Conservation (phyloP, 2,888 invertebrate species). For the Seira musarum region DNA sequence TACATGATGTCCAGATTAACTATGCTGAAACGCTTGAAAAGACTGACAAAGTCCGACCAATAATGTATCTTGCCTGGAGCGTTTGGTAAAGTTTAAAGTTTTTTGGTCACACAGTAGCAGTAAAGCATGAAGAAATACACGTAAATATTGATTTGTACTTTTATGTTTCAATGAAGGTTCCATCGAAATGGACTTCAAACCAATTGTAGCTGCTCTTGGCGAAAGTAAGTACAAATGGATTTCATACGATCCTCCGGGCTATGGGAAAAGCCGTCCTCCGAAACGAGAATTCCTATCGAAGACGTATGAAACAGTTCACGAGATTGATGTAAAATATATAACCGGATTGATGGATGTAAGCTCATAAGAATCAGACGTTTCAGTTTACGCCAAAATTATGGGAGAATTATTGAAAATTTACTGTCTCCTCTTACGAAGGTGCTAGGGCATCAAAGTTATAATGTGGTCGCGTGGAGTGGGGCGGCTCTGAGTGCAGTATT, state of each 20-base stretch:
- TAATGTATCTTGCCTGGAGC: constrained; percentile 47
- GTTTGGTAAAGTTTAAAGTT: constrained; percentile 24
- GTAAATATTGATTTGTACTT: background rate
- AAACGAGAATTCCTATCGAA: constrained; percentile 70
- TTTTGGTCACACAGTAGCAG: background rate
- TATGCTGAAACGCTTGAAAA: constrained; percentile 29
- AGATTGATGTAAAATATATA: constrained; percentile 72
- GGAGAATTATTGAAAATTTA: too few relatives aligned
- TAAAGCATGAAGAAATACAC: background rate
- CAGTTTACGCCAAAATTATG: too few relatives aligned
- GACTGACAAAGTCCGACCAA: constrained; percentile 8
- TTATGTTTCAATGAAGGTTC: constrained; percentile 37
- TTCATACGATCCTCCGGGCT: constrained; percentile 80
- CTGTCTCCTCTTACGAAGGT: background rate
- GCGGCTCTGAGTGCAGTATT: constrained; percentile 73
- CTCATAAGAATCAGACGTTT: background rate
- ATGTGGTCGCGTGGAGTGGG: constrained; percentile 74
- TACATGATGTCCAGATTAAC: constrained; percentile 41
- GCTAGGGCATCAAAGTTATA: constrained; percentile 69
- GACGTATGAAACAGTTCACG: constrained; percentile 68
- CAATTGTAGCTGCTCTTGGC: constrained; percentile 74
- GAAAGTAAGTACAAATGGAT: constrained; percentile 78
- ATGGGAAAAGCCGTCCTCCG: constrained; percentile 72
- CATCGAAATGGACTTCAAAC: constrained; percentile 48
- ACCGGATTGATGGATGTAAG: constrained; percentile 71